phyloP scores from a whole-genome alignment of 2,888 invertebrate species.

The Agrotis segetum region DNA sequence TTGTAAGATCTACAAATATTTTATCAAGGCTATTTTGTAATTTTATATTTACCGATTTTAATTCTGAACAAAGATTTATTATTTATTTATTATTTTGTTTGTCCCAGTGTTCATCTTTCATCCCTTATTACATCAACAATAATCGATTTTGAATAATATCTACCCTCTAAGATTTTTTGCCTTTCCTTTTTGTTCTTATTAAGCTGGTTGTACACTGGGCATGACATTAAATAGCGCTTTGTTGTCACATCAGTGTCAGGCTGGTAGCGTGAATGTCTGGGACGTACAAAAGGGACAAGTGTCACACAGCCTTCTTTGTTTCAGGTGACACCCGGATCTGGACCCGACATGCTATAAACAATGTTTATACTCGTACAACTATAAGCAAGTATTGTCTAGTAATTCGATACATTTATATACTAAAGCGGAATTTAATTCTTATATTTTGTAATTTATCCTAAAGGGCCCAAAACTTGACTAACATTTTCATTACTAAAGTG shows the following conservation, averaged over 20 bases:
- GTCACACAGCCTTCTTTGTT: constrained; percentile 52
- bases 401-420: constrained; percentile 3
- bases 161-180: not conserved
- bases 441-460: constrained; percentile 3
- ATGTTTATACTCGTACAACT: constrained; percentile 6
- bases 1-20: no score
- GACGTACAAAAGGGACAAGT: constrained; percentile 43
- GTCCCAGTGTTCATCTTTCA: not conserved
- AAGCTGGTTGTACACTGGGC: constrained; percentile 14
- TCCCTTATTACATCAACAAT: not conserved
- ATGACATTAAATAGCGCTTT: constrained; percentile 51
- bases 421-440: not conserved
- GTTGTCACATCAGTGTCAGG: constrained; percentile 59
- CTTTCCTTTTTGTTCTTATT: constrained; percentile 1
- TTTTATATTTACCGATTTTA: no score
- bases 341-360: constrained; percentile 29
- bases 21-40: no score
- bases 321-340: constrained; percentile 29
- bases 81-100: no score
- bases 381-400: constrained; percentile 23
- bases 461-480: not conserved
- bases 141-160: not conserved
- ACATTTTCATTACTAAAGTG: constrained; percentile 2
- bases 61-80: no score
- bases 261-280: constrained; percentile 24